Percentiles rank a stretch among this genome's conserved stretches.
Conservation (phyloP, 2,888 invertebrate species). For the Yponomeuta malinellus region DNA sequence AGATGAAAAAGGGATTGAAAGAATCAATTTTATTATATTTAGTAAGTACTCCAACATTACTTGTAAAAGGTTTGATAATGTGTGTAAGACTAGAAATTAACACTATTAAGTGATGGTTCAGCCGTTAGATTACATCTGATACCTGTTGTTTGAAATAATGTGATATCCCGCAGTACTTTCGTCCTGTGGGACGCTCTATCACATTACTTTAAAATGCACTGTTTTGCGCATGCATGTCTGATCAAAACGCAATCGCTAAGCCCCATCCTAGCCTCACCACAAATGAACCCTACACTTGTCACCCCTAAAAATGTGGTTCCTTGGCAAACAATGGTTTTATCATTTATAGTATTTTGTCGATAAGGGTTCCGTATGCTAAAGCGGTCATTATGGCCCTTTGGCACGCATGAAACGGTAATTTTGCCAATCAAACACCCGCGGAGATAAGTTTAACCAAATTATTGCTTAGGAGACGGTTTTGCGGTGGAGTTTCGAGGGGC, state of each 20-base stretch:
- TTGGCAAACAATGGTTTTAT: constrained; percentile 34
- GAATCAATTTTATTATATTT: too few relatives aligned
- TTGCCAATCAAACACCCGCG: constrained; percentile 20
- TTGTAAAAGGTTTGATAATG: too few relatives aligned
- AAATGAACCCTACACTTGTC: constrained; percentile 21
- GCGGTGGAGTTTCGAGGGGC: background rate
- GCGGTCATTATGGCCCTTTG: constrained; percentile 13
- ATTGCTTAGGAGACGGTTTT: constrained; percentile 9
- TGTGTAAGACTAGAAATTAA: too few relatives aligned
- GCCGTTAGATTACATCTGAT: too few relatives aligned
- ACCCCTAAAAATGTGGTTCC: constrained; percentile 27
- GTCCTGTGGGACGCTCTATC: too few relatives aligned
- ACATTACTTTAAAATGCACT: too few relatives aligned
- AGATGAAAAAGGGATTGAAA: too few relatives aligned
- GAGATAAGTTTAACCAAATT: constrained; percentile 17
- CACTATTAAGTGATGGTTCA: too few relatives aligned
- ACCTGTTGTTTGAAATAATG: too few relatives aligned
- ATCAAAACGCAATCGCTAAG: background rate
- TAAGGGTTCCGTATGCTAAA: constrained; percentile 17
- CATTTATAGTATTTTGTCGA: constrained; percentile 31
- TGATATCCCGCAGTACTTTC: too few relatives aligned
- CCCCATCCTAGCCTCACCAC: constrained; percentile 12
- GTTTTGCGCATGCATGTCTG: constrained; percentile 2
- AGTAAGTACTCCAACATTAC: too few relatives aligned
- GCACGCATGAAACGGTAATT: constrained; percentile 20